These are phyloP conservation scores for Hartigia nigra DNA, from an alignment of 2,888 invertebrate genomes.

Conservation along the genomic window DNA sequence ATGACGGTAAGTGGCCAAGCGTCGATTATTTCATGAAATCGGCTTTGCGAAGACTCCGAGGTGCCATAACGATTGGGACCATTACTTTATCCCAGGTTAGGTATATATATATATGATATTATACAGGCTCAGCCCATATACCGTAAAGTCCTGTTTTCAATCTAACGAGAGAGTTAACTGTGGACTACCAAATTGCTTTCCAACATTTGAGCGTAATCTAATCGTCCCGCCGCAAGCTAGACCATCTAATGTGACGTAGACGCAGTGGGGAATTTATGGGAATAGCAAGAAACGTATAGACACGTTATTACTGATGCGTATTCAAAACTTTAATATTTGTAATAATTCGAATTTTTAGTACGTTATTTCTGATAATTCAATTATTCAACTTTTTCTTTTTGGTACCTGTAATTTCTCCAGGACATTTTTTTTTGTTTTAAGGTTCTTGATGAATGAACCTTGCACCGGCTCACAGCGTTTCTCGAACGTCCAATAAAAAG, in stretches of 20 bases:
- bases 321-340: neutral
- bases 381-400: neutral
- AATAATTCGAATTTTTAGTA: neutral
- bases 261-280: slow-evolving; percentile 43
- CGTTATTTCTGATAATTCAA: neutral
- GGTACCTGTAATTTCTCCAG: neutral
- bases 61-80: neutral
- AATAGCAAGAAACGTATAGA: slow-evolving; percentile 7
- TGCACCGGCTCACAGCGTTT: neutral
- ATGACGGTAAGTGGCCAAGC: neutral
- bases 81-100: neutral
- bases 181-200: slow-evolving; percentile 4
- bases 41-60: neutral
- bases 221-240: slow-evolving; percentile 42
- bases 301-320: neutral
- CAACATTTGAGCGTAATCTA: slow-evolving; percentile 39
- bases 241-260: slow-evolving; percentile 46
- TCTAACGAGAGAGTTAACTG: neutral
- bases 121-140: neutral
- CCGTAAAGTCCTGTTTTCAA: neutral
- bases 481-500: neutral
- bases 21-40: neutral
- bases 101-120: neutral
- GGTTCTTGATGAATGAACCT: neutral
- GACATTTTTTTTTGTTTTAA: neutral